Evolutionary conservation across 2,797 vertebrate species (phyloP), one percentile per base, ranked within the genome.

Genomic region (Okamejei kenojei): DNA sequence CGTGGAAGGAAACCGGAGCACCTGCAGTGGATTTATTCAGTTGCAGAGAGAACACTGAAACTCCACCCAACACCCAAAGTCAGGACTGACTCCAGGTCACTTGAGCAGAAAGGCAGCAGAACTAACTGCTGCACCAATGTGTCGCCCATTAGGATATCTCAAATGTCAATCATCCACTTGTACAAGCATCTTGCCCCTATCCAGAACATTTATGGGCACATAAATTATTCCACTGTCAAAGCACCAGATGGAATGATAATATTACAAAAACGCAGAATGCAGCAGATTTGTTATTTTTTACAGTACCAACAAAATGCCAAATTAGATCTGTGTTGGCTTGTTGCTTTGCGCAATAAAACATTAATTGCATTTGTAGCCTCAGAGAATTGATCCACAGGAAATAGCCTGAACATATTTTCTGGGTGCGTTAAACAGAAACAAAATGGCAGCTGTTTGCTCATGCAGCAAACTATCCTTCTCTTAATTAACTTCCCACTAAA

Each of bases 331-430:
- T 35, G 35, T 68, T 35, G 54, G 58, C 10, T 29, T 84, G 81
- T 32, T 84, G 78, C 19, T 82, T 23, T 58, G 45, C 9, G 26
- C 26, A 84, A 84, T 61, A 26, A 15, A 61, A 61, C n/a, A 32
- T n/a, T 84, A 63, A 88, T 88, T 88, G 21, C n/a, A 86, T 63
- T 86, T 86, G 58, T 63, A 86, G 58, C 5, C 82, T 29, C 13
- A 65, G 61, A 88, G 84, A 88, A 68, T 88, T n/a, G 61, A 65
- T 63, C 29, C 84, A 88, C 29, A 65, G 58, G 61, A 35, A 68
- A 88, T 65, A 88, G n/a, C 61, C 21, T 63, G n/a, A 17, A 63
- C 15, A 32, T n/a, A 65, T 15, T 32, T 63, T 65, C 65, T 88
- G n/a, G 61, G 84, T 7, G 8, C 84, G 2, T 91, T 74, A 91